Evolutionary conservation across 2,113 vertebrate genomes (phyloP), one percentile per base, ranked within the genome.

Genomic region (Canis aureus): DNA sequence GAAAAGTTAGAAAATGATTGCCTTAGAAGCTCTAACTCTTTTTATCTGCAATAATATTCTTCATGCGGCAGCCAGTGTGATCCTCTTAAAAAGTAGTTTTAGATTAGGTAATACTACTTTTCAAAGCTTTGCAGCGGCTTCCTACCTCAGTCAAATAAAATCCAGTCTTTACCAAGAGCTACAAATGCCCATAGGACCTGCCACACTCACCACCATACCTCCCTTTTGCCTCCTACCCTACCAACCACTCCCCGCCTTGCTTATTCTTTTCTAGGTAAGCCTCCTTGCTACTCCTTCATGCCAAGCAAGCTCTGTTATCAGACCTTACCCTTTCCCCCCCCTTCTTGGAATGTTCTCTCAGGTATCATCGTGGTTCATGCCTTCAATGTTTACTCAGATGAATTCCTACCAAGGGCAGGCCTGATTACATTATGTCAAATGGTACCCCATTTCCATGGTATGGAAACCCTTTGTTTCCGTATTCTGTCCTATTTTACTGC

Each of bases 121-220:
- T 88, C n/a, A 74, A 88, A 91, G 20, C 73, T 93, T 64, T 74
- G 59, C 57, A 74, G 62, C 67, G 86, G 22, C 25, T 73, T 94
- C 35, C 88, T 73, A 59, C 23, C 23, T 95, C 81, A 59, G 11
- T 82, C 11, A 69, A 92, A 59, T 57, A 79, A 55, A 83, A 95
- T 29, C 8, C 67, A 38, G 22, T 59, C 60, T 82, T 71, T 55
- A 53, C 23, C 29, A 55, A 55, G 20, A 23, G n/a, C 27, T n/a
- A 64, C 69, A 69, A 67, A 51, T 19, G 29, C 11, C 51, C 1
- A 3, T 1, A 64, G 82, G 53, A 25, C n/a, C 29, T 23, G 20
- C 13, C 11, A 20, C 0, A 0, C 29, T 73, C 74, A 80, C 22
- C 49, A 38, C 29, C 1, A n/a, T 23, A 25, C 13, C 15, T 43